Base-by-base conservation (phyloP, 2,113 vertebrate genomes). In the Clarias batrachus region DNA sequence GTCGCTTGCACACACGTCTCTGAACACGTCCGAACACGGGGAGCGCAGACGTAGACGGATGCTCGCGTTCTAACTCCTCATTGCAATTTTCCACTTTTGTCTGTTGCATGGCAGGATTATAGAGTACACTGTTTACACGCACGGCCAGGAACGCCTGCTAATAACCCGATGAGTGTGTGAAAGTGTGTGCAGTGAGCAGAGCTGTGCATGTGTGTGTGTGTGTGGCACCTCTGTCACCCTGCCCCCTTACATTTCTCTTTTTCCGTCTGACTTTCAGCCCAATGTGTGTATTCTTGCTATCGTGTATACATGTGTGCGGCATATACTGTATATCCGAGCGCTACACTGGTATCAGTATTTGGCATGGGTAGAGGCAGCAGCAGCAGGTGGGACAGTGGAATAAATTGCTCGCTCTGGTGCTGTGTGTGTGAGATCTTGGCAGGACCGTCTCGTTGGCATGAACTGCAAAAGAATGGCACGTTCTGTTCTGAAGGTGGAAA, bases 1-100 rank as follows among this genome's bases (percentile, higher is more conserved):
- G 33, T 63, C 13, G 68, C 17, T 82, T 4, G n/a, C 68, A 2
- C 5, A 0, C 41, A 66, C 27, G 1, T 65, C 25, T 65, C 48
- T 82, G 78, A 80, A 86, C 73, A 60, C 85, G 41, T 65, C 30
- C 84, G 81, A 88, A 83, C 71, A 33, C 62, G 25, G 3, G 68
- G 33, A 66, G 76, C 25, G 70, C 57, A 62, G 83, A 84, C 41
- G 14, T 13, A 73, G 70, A 84, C 37, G 48, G 62, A 79, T 25
- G 27, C 59, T 57, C 48, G 30, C 19, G 73, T 23, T 65, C 57
- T 30, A 74, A 48, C 68, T 77, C 71, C 70, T 86, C 81, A 33
- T 62, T 83, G 80, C 71, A 85, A 65, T 87, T 87, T 80, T 87
- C 57, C 81, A 71, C 60, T 80, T 80, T 80, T 83, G 68, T 82